Base-by-base conservation (phyloP, 37 sponge, comb jelly and placozoan species). In the Beroe ovata region DNA sequence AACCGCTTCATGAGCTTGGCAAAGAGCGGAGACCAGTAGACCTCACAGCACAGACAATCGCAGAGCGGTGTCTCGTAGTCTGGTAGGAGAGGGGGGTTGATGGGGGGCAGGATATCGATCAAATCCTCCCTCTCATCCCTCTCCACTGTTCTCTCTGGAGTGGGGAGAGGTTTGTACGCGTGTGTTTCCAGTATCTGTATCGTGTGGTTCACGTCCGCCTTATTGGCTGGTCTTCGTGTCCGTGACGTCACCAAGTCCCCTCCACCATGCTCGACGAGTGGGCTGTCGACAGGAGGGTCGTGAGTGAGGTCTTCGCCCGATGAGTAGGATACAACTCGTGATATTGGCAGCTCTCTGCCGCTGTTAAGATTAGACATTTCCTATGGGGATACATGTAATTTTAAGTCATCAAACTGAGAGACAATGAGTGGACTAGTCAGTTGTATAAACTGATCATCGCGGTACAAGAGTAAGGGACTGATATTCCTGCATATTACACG, bases 11-110 rank as follows among this genome's bases (percentile, higher is more conserved):
- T 42, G 41, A 77, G 8, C 14, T 40, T 40, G 41, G 84, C 84
- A 16, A 39, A 77, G 84, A 42, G 41, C n/a, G 84, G 54, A 3
- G 42, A n/a, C 84, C 84, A 77, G 54, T 77, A 77, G 26, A 77
- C 28, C 11, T 77, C 54, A 39, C 42, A 42, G 47, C 84, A 77
- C 3, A 33, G 11, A 29, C 84, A 77, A 1, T 39, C 26, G 1
- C 26, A 4, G 35, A 77, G 54, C 0, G 84, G 84, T 1, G 6
- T 3, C 54, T 77, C 84, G 36, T 66, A 66, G 36, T 66, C 69
- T 34, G 69, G 69, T 37, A 34, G 11, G 35, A 47, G 11, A 47
- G 54, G 54, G n/a, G n/a, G n/a, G 54, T 16, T 47, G 54, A 47
- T 47, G 54, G 54, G 54, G 11, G 54, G 54, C 54, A 47, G 54